A percentile compares a stretch with the other conserved stretches of the same genome.
phyloP scores from a whole-genome alignment of 2,797 vertebrate genomes.

The Bradypodion ventrale region DNA sequence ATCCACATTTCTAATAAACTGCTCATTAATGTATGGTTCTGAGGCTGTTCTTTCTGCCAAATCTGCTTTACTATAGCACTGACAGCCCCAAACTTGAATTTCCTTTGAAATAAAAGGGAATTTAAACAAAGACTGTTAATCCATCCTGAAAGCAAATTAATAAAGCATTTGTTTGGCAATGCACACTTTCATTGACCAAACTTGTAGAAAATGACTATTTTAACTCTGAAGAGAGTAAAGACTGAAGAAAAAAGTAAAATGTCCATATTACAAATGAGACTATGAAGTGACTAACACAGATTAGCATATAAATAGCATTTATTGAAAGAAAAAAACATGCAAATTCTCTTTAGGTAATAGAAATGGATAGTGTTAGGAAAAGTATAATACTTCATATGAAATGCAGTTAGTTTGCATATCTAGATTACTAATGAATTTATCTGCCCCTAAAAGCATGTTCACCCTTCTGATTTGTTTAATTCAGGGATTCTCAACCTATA shows the following conservation, averaged over 20 bases:
- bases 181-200: slow-evolving; percentile 37
- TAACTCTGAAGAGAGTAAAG: slow-evolving; percentile 33
- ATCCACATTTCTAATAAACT: slow-evolving; percentile 37
- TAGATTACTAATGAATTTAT: neutral
- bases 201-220: slow-evolving; percentile 14
- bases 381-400: neutral
- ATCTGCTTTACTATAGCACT: slow-evolving; percentile 41
- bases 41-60: slow-evolving; percentile 46
- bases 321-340: slow-evolving; percentile 25
- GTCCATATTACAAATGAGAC: slow-evolving; percentile 6
- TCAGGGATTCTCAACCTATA: too few species aligned
- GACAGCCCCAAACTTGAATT: slow-evolving; percentile 57
- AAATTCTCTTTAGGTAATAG: slow-evolving; percentile 14
- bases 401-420: neutral
- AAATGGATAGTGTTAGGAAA: neutral
- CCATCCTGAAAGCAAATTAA: slow-evolving; percentile 66
- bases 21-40: slow-evolving; percentile 29
- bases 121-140: slow-evolving; percentile 65
- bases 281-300: neutral
- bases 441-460: neutral
- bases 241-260: neutral
- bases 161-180: slow-evolving; percentile 42
- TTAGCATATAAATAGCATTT: slow-evolving; percentile 26
- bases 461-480: neutral
- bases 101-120: slow-evolving; percentile 58